Conservation (phyloP, 2,888 invertebrate species). For the Brassicogethes aeneus region DNA sequence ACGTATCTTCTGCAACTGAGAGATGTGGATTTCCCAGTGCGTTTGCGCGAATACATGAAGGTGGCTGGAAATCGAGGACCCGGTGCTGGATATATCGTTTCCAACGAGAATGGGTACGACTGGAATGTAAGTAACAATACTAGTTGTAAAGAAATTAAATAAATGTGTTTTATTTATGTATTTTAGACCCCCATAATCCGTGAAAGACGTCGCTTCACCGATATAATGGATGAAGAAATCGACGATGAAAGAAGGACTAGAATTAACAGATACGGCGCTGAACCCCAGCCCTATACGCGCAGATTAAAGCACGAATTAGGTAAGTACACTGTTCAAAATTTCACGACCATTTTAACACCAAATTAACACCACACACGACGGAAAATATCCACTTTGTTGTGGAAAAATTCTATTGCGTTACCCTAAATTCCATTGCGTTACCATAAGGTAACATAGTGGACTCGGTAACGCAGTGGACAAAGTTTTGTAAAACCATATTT, state of each 20-base stretch:
- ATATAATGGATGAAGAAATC: slow-evolving; percentile 93
- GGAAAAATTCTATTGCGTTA: no score
- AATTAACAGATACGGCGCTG: slow-evolving; percentile 69
- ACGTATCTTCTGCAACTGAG: slow-evolving; percentile 89
- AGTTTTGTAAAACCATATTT: no score
- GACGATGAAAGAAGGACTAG: slow-evolving; percentile 79
- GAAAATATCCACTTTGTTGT: no score
- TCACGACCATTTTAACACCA: no score
- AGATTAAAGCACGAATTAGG: slow-evolving; percentile 78
- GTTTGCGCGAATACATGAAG: slow-evolving; percentile 88
- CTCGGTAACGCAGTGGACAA: no score
- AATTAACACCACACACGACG: no score
- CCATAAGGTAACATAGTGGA: no score
- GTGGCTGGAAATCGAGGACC: slow-evolving; percentile 75
- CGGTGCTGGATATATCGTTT: slow-evolving; percentile 55
- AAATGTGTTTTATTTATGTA: not conserved
- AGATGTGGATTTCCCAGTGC: slow-evolving; percentile 90
- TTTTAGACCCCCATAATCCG: slow-evolving; percentile 74
- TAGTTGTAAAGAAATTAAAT: no score
- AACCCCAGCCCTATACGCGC: slow-evolving; percentile 53
- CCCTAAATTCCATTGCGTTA: no score
- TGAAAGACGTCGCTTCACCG: slow-evolving; percentile 84
- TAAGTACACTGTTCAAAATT: slow-evolving; percentile 11
- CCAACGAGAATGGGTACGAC: slow-evolving; percentile 62
- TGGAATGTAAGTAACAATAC: slow-evolving; percentile 55